These are phyloP conservation scores for Drosophila acutilabella DNA, from an alignment of 2,888 invertebrate species.

Conservation along the genomic window DNA sequence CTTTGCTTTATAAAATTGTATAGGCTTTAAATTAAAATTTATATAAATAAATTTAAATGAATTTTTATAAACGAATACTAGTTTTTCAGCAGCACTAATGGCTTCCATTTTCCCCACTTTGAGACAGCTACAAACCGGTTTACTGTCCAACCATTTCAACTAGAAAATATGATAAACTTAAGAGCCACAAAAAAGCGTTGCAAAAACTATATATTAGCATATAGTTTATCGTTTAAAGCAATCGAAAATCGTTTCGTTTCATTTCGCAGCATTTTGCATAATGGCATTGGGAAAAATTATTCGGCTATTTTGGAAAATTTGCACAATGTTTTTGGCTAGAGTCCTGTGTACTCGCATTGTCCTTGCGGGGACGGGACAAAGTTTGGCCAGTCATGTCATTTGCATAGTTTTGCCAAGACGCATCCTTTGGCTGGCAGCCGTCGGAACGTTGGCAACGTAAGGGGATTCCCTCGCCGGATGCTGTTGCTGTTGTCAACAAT, in stretches of 20 bases:
- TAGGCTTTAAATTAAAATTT: no score
- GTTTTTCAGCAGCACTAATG: no score
- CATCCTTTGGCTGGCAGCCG: conserved; percentile 32
- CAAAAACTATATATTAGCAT: conserved; percentile 35
- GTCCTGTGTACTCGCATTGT: conserved; percentile 1
- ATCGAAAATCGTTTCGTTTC: conserved; percentile 75
- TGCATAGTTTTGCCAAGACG: conserved; percentile 64
- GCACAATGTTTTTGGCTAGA: conserved; percentile 35
- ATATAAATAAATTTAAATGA: no score
- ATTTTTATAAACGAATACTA: no score
- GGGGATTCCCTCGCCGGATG: conserved; percentile 43
- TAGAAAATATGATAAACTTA: neutral
- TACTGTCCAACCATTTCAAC: conserved; percentile 5
- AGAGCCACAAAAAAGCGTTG: conserved; percentile 8
- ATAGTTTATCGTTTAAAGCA: conserved; percentile 79
- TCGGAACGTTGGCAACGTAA: neutral
- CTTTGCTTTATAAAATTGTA: no score
- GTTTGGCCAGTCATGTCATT: conserved; percentile 78
- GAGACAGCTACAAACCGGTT: neutral
- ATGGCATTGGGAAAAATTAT: conserved; percentile 65
- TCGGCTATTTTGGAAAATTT: conserved; percentile 61
- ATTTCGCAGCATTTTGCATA: conserved; percentile 62
- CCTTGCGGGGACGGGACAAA: conserved; percentile 51
- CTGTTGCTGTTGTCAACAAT: conserved; percentile 75
- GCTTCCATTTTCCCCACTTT: no score